A percentile compares a stretch with the other conserved stretches of the same genome.
These are phyloP conservation scores for Bufo gargarizans DNA, from an alignment of 2,113 vertebrate genomes.

Conservation along the genomic window DNA sequence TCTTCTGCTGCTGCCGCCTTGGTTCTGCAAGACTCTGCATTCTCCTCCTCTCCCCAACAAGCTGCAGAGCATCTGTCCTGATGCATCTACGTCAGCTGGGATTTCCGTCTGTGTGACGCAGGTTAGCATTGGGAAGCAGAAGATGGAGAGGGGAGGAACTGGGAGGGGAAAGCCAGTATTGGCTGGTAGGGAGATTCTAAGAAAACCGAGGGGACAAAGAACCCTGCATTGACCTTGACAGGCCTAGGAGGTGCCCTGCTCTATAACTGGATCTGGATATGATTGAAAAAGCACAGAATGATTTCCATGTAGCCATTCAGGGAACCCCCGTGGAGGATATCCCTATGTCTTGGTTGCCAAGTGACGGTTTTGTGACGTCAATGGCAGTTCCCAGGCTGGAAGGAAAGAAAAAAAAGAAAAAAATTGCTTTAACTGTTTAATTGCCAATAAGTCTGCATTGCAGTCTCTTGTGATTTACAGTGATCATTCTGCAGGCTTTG, in stretches of 20 bases:
- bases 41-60: constrained; percentile 29
- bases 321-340: constrained; percentile 80
- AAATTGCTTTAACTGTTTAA: constrained; percentile 58
- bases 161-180: constrained; percentile 28
- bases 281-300: constrained; percentile 66
- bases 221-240: constrained; percentile 50
- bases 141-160: accelerated
- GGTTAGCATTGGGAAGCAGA: neutral
- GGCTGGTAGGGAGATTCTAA: constrained; percentile 21
- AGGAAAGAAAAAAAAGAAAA: constrained; percentile 46
- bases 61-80: constrained; percentile 54
- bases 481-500: neutral
- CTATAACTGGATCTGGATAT: constrained; percentile 62
- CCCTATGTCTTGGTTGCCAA: constrained; percentile 76
- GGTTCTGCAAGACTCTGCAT: constrained; percentile 36
- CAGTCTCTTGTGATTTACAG: constrained; percentile 33
- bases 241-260: constrained; percentile 63
- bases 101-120: constrained; percentile 58
- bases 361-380: constrained; percentile 78
- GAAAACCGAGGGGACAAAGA: neutral
- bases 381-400: constrained; percentile 69
- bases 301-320: constrained; percentile 76
- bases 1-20: neutral
- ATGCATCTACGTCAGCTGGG: constrained; percentile 58
- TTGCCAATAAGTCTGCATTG: constrained; percentile 51